Conservation (phyloP, 2,888 invertebrate species). For the Limnephilus rhombicus region DNA sequence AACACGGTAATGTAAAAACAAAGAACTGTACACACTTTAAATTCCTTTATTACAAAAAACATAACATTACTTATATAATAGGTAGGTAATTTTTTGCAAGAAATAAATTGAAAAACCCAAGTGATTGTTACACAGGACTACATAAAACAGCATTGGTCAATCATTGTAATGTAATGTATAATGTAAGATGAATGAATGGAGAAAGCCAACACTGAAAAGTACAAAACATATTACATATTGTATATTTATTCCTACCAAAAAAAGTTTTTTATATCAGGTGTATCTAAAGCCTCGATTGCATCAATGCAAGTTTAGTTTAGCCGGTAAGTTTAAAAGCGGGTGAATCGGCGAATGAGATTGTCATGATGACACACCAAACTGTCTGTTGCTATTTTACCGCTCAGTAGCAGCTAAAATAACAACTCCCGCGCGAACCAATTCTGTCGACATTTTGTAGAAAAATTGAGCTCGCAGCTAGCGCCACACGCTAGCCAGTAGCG, state of each 20-base stretch:
- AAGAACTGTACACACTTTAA: neutral
- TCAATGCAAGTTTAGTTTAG: too few species aligned
- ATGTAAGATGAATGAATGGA: constrained; percentile 19
- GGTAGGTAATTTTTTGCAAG: constrained; percentile 3
- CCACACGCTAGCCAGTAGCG: too few species aligned
- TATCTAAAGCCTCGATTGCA: neutral
- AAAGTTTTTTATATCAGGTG: neutral
- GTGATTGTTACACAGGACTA: constrained; percentile 32
- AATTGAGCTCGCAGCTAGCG: too few species aligned
- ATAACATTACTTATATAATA: constrained; percentile 47
- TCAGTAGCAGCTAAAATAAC: too few species aligned
- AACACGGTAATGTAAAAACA: neutral
- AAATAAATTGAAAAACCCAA: constrained; percentile 28
- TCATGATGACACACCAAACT: too few species aligned
- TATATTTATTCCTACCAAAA: neutral
- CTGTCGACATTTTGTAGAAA: too few species aligned
- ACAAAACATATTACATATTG: neutral
- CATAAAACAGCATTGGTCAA: constrained; percentile 45
- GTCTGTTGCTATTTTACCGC: too few species aligned
- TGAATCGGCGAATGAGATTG: too few species aligned
- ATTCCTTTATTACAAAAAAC: constrained; percentile 54
- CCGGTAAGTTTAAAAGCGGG: too few species aligned
- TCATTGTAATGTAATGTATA: neutral
- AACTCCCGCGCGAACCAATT: too few species aligned
- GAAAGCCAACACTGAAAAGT: neutral